Percentiles rank a stretch among this genome's conserved stretches.
Conservation (phyloP, 2,797 vertebrate genomes). For the Muscicapa striata region DNA sequence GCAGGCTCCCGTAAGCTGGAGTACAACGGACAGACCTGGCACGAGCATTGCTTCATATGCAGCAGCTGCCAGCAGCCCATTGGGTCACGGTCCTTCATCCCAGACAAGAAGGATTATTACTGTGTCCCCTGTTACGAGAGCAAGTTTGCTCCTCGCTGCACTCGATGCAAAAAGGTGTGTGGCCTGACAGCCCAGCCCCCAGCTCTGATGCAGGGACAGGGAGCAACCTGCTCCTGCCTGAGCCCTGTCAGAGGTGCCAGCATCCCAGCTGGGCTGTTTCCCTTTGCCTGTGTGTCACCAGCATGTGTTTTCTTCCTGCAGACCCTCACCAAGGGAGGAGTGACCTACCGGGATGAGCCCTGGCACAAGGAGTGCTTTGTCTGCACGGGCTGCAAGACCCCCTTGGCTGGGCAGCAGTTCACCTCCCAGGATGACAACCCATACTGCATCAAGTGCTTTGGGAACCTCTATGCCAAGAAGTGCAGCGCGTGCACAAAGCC, state of each 20-base stretch:
- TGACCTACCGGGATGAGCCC: conserved; percentile 91
- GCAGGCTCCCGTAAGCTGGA: conserved; percentile 96
- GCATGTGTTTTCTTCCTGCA: conserved; percentile 42
- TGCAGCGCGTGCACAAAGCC: conserved; percentile 90
- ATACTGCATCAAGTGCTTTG: conserved; percentile 93
- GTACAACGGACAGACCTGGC: conserved; percentile 96
- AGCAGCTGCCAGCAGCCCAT: conserved; percentile 96
- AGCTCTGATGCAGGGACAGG: background rate
- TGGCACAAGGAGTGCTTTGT: conserved; percentile 97
- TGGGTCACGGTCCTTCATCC: conserved; percentile 96
- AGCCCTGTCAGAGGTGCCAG: background rate
- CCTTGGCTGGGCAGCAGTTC: conserved; percentile 92
- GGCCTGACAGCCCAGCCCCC: background rate
- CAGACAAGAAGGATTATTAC: conserved; percentile 96
- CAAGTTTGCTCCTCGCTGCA: conserved; percentile 98
- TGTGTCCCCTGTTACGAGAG: conserved; percentile 97
- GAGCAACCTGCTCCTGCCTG: background rate
- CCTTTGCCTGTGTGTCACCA: background rate
- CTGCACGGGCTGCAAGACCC: conserved; percentile 87
- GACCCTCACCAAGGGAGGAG: conserved; percentile 92
- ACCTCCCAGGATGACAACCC: conserved; percentile 93
- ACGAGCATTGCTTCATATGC: conserved; percentile 95
- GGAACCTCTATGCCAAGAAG: conserved; percentile 93
- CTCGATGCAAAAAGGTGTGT: conserved; percentile 93
- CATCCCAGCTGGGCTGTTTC: background rate